These are phyloP conservation scores for Siniperca chuatsi DNA, from an alignment of 2,113 vertebrate genomes.

Conservation along the genomic window DNA sequence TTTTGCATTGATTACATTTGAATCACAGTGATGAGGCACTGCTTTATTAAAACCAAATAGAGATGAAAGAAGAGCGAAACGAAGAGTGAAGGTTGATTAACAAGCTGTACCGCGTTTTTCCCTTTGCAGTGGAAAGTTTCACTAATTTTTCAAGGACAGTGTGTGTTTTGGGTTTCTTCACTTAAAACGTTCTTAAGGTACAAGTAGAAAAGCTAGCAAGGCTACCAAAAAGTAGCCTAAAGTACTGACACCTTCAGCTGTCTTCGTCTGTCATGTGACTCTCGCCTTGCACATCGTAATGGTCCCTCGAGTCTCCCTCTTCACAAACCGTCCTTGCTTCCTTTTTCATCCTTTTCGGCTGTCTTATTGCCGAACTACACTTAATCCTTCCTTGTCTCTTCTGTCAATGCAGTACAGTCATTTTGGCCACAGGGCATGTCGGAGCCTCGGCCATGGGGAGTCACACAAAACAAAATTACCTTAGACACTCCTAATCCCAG, in stretches of 20 bases:
- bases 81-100: neutral
- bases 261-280: neutral
- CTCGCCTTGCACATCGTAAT: neutral
- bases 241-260: neutral
- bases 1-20: neutral
- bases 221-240: neutral
- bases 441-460: neutral
- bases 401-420: conserved; percentile 12
- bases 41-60: neutral
- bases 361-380: conserved; percentile 34
- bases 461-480: conserved; percentile 42
- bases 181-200: neutral
- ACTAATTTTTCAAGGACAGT: neutral
- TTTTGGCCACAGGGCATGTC: conserved; percentile 27
- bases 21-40: neutral
- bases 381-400: conserved; percentile 18
- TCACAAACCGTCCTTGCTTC: neutral
- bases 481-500: conserved; percentile 43
- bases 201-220: neutral
- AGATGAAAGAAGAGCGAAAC: neutral
- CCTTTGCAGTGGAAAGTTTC: neutral
- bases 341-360: conserved; percentile 30
- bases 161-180: neutral
- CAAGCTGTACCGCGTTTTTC: neutral
- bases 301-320: neutral